Evolutionary conservation across 2,797 vertebrate genomes (phyloP).

Genomic region (Triplophysa yarkandensis): DNA sequence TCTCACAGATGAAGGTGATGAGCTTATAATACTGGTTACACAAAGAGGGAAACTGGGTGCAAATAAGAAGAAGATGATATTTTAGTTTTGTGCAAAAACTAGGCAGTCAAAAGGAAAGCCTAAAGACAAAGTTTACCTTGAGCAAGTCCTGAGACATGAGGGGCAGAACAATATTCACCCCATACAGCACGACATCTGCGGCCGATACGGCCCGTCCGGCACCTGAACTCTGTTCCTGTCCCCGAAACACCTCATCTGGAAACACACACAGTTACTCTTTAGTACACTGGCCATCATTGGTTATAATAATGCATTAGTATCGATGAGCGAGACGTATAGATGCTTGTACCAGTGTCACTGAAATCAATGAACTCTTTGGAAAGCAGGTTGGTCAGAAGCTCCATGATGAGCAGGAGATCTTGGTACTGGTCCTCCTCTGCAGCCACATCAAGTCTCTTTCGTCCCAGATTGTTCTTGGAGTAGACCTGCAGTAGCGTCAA

Average conservation of each 20-base stretch:
- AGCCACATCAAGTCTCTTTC: conserved; percentile 88
- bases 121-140: conserved; percentile 78
- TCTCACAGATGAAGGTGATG: conserved; percentile 99
- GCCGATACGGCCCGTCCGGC: conserved; percentile 89
- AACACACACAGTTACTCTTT: not conserved
- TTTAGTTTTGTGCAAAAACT: not conserved
- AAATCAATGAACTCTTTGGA: conserved; percentile 99
- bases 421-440: conserved; percentile 98
- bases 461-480: conserved; percentile 94
- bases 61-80: not conserved
- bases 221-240: conserved; percentile 88
- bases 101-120: not conserved
- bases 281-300: not conserved
- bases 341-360: conserved; percentile 88
- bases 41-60: conserved; percentile 92
- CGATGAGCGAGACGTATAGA: not conserved
- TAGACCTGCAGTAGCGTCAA: conserved; percentile 96
- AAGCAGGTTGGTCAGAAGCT: conserved; percentile 96
- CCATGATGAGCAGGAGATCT: conserved; percentile 98
- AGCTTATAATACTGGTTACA: conserved; percentile 99
- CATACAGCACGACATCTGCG: conserved; percentile 96
- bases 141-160: conserved; percentile 98
- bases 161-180: conserved; percentile 95
- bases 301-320: not conserved
- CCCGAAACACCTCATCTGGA: conserved; percentile 93